Evolutionary conservation across 2,888 invertebrate genomes (phyloP).

Genomic region (Argyra leucocephala): DNA sequence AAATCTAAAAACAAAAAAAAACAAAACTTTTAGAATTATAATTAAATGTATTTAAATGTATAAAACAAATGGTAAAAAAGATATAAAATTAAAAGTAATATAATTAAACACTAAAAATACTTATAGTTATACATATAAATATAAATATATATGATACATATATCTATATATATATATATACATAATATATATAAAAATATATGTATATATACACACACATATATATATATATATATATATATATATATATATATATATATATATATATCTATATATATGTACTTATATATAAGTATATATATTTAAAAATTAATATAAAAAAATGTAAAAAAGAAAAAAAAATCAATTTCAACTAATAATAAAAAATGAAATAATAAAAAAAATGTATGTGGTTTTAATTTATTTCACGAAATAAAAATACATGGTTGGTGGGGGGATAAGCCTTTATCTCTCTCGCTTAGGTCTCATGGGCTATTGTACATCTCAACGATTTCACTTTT

Average conservation of each 20-base stretch:
- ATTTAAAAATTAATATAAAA: constrained; percentile 16
- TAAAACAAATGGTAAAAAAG: constrained; percentile 8
- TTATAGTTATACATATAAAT: constrained; percentile 11
- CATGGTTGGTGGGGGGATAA: too few species aligned
- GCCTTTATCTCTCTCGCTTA: too few species aligned
- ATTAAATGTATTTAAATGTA: constrained; percentile 10
- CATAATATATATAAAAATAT: constrained; percentile 16
- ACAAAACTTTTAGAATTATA: background rate
- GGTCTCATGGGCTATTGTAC: too few species aligned
- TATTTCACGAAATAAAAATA: too few species aligned
- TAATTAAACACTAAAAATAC: constrained; percentile 15
- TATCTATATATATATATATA: constrained; percentile 15
- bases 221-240: too few species aligned
- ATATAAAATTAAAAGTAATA: constrained; percentile 13
- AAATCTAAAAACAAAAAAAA: too few species aligned
- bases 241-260: constrained; percentile 14
- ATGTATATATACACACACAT: constrained; percentile 13
- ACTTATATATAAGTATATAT: constrained; percentile 13
- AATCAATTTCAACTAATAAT: constrained; percentile 11
- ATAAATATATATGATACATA: background rate
- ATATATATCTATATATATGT: background rate
- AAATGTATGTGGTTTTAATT: background rate
- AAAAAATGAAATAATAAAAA: background rate
- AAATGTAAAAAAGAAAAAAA: constrained; percentile 18
- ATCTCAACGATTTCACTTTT: too few species aligned